These are phyloP conservation scores for Lithophane leautieri DNA, from an alignment of 2,888 invertebrate genomes.

Conservation along the genomic window DNA sequence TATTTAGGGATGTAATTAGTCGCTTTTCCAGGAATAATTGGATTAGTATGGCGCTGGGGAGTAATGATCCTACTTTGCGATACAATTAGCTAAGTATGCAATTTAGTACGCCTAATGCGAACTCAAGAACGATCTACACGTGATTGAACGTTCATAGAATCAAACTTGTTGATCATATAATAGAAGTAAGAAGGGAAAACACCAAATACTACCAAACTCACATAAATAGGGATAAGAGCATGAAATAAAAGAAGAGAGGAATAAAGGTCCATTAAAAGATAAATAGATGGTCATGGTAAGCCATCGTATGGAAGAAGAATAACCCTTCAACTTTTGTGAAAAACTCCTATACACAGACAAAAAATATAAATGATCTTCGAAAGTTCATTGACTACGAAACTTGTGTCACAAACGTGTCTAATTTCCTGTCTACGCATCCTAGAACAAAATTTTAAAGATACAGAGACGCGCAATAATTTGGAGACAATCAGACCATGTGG, in stretches of 20 bases:
- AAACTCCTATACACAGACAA: conserved; percentile 10
- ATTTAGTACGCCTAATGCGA: conserved; percentile 5
- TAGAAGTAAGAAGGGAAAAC: too few relatives aligned
- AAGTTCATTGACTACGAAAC: conserved; percentile 55
- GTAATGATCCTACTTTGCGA: conserved; percentile 29
- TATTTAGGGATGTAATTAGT: conserved; percentile 25
- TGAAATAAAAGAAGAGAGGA: not conserved
- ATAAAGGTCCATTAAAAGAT: not conserved
- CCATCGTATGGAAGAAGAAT: not conserved
- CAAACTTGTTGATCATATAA: not conserved
- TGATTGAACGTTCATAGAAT: not conserved
- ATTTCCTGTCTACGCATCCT: conserved; percentile 16
- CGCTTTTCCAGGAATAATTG: conserved; percentile 19
- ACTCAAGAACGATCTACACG: conserved; percentile 3
- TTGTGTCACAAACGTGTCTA: conserved; percentile 40
- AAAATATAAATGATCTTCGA: conserved; percentile 28
- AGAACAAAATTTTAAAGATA: conserved; percentile 14
- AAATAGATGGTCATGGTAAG: not conserved
- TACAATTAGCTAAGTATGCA: conserved; percentile 34
- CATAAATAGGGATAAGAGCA: not conserved
- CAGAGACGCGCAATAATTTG: not conserved
- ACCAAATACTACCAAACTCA: not conserved
- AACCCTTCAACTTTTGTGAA: not conserved
- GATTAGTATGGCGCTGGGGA: conserved; percentile 7
- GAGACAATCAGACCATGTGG: conserved; percentile 11